Base-by-base conservation (phyloP, 2,113 vertebrate species). In the Ctenomys sociabilis region DNA sequence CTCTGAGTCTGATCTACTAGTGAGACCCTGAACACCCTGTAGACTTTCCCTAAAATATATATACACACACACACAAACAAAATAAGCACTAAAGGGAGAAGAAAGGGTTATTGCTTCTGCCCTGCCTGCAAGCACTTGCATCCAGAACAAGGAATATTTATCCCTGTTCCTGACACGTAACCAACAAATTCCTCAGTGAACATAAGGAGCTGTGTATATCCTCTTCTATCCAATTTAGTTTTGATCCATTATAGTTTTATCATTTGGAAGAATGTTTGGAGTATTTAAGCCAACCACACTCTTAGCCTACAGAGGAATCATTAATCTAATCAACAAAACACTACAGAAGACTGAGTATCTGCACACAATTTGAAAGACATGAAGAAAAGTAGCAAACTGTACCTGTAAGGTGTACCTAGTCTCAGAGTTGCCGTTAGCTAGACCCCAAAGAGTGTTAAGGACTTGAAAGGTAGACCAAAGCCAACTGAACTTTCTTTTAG, bases 91-190 rank as follows among this genome's bases (percentile, higher is more conserved):
- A 9, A 10, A 32, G 40, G 10, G 13, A 70, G 26, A 57, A 24
- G 8, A 11, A 37, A 37, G 1, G 6, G 68, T n/a, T 70, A 21
- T 64, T 45, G 3, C 82, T 87, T 19, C 30, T 2, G 78, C 5
- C 16, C 72, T 37, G n/a, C 1, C 30, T 16, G 40, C 16, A 68
- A 87, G 13, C 54, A 35, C 13, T 87, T 70, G 5, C 17, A 11
- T 7, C 1, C 19, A 35, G 17, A 2, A 14, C 7, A 40, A 40
- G 13, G 45, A 85, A 6, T 4, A 0, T 3, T 30, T 70, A 1
- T 81, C 30, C 3, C 52, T 14, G 37, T 28, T 37, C 3, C 24
- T 77, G 59, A 82, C 6, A 61, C 43, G 86, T 3, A 40, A 5
- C 1, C 14, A 87, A 37, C 85, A 94, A 45, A 4, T 10, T 40